Percentiles rank a stretch among this genome's conserved stretches.
Evolutionary conservation across 2,888 invertebrate species (phyloP).

Genomic region (Pseudanteris insignis): DNA sequence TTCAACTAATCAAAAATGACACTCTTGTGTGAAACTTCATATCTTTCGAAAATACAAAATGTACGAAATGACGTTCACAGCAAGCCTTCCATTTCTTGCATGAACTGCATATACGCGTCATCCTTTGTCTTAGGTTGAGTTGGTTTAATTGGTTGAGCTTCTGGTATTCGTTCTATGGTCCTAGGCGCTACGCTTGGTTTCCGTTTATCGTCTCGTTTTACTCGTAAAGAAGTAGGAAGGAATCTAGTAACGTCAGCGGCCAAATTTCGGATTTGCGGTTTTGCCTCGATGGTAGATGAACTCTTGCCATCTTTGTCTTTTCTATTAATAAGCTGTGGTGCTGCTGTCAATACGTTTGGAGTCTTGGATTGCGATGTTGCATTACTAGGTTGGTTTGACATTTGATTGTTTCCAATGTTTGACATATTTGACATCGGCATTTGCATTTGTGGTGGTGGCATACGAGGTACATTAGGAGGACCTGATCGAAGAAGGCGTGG

Average conservation of each 20-base stretch:
- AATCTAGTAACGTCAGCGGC: conserved; percentile 96
- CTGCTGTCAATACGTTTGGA: conserved; percentile 82
- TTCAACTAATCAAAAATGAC: no score
- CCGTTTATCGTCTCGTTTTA: conserved; percentile 86
- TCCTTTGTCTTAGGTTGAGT: conserved; percentile 81
- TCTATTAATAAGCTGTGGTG: conserved; percentile 82
- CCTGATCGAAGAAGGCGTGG: conserved; percentile 73
- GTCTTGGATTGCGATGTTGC: conserved; percentile 64
- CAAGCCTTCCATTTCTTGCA: conserved; percentile 97
- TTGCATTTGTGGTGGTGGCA: conserved; percentile 70
- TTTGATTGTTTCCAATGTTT: conserved; percentile 54
- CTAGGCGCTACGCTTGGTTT: conserved; percentile 66
- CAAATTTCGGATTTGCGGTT: conserved; percentile 93
- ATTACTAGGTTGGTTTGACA: conserved; percentile 49
- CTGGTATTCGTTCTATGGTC: conserved; percentile 65
- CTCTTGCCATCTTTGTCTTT: conserved; percentile 74
- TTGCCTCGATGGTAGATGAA: conserved; percentile 89
- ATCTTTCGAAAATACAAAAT: no score
- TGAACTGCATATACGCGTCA: conserved; percentile 98
- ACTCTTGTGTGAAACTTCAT: no score
- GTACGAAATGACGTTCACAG: no score
- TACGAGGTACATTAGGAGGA: conserved; percentile 72
- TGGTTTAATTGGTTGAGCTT: conserved; percentile 65
- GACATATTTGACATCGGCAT: conserved; percentile 56
- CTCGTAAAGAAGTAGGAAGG: conserved; percentile 90